Evolutionary conservation across 2,888 invertebrate genomes (phyloP), one percentile per base, ranked within the genome.

Genomic region (Cantharis lateralis): DNA sequence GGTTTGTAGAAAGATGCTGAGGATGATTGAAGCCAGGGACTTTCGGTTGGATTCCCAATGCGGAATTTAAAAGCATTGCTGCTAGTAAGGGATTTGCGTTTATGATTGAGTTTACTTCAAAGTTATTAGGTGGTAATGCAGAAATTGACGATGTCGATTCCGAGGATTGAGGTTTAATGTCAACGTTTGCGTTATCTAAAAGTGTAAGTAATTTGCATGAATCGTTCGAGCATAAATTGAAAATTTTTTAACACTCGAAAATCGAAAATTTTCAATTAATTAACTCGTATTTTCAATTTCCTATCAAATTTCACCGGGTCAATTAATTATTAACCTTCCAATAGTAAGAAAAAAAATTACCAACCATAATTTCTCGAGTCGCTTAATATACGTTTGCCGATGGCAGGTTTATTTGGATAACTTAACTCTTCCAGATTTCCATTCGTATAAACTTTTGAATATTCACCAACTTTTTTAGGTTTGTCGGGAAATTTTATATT

Each of bases 1-100:
- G 92, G 88, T 92, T 91, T 61, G 91, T 86, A 1, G 91, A 89
- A 70, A 89, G 87, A 88, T 92, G 91, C 83, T 91, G 89, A 68
- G 88, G 87, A 84, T 89, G 91, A 84, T 92, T 92, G 83, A 89
- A 90, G 72, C 89, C 86, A 70, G 85, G 83, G 79, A 83, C 80
- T 78, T 83, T 82, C 15, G 84, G 80, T 48, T 81, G 74, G 68
- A 85, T 77, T 73, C 83, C 84, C 63, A 87, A 82, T 73, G 82
- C 78, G 32, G 83, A 81, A 79, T 85, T 85, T 70, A 87, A 78
- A 32, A 86, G 75, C 28, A 86, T 77, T 62, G 87, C 85, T 16
- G 84, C 84, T 24, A 87, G 76, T 61, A 87, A 80, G 28, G 87
- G 87, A 83, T 87, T 87, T 15, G 80, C 68, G 26, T 69, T 71